Percentiles rank a stretch among this genome's conserved stretches.
Conservation (phyloP, 2,113 vertebrate genomes). For the Scatophagus argus region DNA sequence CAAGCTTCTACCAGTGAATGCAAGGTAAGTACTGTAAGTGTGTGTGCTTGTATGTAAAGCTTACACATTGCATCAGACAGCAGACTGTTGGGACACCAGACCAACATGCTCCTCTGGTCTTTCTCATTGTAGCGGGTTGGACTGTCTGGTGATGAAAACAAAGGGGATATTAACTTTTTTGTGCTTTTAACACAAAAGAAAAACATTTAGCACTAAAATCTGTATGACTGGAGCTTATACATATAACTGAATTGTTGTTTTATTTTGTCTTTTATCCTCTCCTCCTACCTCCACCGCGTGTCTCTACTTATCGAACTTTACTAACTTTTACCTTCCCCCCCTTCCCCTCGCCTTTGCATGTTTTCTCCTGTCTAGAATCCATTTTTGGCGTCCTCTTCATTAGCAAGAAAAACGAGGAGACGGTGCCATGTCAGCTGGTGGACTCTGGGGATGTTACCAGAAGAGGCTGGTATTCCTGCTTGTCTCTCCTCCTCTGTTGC, state of each 20-base stretch:
- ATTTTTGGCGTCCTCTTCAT: constrained; percentile 9
- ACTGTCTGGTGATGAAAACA: constrained; percentile 80
- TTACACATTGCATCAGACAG: constrained; percentile 94
- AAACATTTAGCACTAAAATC: not conserved
- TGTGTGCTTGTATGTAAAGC: constrained; percentile 42
- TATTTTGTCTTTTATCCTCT: not conserved
- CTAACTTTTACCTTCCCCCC: not conserved
- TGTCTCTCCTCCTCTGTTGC: constrained; percentile 1
- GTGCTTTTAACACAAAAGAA: too few species aligned
- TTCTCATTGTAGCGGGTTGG: constrained; percentile 84
- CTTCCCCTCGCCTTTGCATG: not conserved
- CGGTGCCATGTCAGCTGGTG: not conserved
- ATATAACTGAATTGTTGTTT: not conserved
- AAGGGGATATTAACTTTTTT: not conserved
- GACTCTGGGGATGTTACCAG: not conserved
- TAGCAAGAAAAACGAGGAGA: not conserved
- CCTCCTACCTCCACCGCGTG: too few species aligned
- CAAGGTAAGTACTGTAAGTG: not conserved
- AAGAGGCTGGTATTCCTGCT: not conserved
- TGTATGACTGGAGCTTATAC: not conserved
- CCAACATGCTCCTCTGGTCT: constrained; percentile 93
- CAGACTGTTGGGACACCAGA: constrained; percentile 90
- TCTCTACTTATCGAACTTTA: not conserved
- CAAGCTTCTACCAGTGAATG: not conserved
- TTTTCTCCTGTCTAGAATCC: not conserved